Evolutionary conservation across 2,888 invertebrate genomes (phyloP).

Genomic region (Caenorhabditis japonica): DNA sequence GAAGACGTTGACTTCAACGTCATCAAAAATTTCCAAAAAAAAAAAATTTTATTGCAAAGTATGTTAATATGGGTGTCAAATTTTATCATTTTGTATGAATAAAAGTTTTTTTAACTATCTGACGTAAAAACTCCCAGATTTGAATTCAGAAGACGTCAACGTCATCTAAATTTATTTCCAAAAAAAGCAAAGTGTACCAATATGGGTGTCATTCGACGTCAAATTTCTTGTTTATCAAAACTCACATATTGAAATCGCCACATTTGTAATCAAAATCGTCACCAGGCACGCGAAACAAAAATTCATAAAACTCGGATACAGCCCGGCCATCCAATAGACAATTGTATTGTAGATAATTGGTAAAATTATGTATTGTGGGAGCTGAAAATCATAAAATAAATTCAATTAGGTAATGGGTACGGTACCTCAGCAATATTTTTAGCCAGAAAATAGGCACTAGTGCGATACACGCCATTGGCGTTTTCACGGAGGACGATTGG

Average conservation of each 20-base stretch:
- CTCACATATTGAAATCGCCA: slow-evolving; percentile 70
- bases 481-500: slow-evolving; percentile 91
- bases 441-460: slow-evolving; percentile 89
- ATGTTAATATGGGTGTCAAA: too few relatives aligned
- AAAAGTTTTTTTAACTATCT: too few relatives aligned
- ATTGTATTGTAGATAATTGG: slow-evolving; percentile 88
- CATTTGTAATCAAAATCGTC: slow-evolving; percentile 63
- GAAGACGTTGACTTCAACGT: too few relatives aligned
- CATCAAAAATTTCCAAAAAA: too few relatives aligned
- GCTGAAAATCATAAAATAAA: slow-evolving; percentile 69
- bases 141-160: too few relatives aligned
- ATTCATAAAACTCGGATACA: slow-evolving; percentile 65
- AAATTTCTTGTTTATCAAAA: too few relatives aligned
- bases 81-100: too few relatives aligned
- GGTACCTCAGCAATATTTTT: slow-evolving; percentile 85
- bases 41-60: too few relatives aligned
- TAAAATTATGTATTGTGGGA: slow-evolving; percentile 87
- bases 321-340: slow-evolving; percentile 87
- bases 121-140: too few relatives aligned
- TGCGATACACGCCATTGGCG: slow-evolving; percentile 90
- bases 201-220: too few relatives aligned
- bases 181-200: too few relatives aligned
- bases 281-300: slow-evolving; percentile 82
- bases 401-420: neutral
- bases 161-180: too few relatives aligned